Percentiles rank a stretch among this genome's conserved stretches.
Evolutionary conservation across 2,888 invertebrate species (phyloP).

Genomic region (Uloborus plumipes): DNA sequence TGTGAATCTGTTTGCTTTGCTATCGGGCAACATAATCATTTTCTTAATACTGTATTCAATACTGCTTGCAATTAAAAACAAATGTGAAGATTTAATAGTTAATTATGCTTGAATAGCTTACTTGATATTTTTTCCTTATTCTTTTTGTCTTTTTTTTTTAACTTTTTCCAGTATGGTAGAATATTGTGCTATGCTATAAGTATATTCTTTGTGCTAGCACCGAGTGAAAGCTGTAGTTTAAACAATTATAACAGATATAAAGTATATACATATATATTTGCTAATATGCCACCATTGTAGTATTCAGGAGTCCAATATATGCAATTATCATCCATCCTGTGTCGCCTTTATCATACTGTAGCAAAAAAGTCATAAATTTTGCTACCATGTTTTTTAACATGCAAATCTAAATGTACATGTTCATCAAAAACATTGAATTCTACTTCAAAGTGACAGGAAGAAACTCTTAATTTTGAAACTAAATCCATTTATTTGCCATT

Average conservation of each 20-base stretch:
- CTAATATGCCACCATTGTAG: slow-evolving; percentile 36
- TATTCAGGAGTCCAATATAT: slow-evolving; percentile 18
- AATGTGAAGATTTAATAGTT: slow-evolving; percentile 31
- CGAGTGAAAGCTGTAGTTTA: slow-evolving; percentile 38
- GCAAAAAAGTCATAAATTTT: not conserved
- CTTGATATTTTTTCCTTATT: not conserved
- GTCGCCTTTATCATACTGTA: slow-evolving; percentile 24
- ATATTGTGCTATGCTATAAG: slow-evolving; percentile 50
- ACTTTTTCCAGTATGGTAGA: slow-evolving; percentile 29
- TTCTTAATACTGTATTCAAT: slow-evolving; percentile 26
- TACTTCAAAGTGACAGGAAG: slow-evolving; percentile 12
- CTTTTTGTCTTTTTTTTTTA: not conserved
- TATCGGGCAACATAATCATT: slow-evolving; percentile 10
- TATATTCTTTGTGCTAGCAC: slow-evolving; percentile 61
- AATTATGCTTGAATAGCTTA: slow-evolving; percentile 43
- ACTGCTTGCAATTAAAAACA: slow-evolving; percentile 35
- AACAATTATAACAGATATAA: slow-evolving; percentile 23
- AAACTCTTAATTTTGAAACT: not conserved
- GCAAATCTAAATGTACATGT: slow-evolving; percentile 14
- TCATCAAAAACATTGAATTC: slow-evolving; percentile 1
- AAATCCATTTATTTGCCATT: not conserved
- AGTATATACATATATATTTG: slow-evolving; percentile 28
- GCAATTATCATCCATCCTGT: slow-evolving; percentile 36
- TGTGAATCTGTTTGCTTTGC: slow-evolving; percentile 53
- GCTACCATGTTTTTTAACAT: slow-evolving; percentile 12